These are phyloP conservation scores for Caenorhabditis brenneri DNA, from an alignment of 1,140 invertebrate genomes.

Conservation along the genomic window DNA sequence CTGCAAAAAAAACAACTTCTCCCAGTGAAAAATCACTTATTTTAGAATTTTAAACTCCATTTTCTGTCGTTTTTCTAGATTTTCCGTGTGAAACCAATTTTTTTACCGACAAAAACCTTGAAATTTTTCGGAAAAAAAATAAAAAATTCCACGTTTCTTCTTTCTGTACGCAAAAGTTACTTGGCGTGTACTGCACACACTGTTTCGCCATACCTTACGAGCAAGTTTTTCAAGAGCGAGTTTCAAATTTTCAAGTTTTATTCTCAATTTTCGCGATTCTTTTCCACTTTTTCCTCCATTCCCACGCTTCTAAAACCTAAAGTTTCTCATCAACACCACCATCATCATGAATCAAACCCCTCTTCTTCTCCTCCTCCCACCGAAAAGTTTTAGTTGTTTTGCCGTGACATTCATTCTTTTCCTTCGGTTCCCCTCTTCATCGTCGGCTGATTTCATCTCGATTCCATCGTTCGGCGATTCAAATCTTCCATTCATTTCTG, in stretches of 20 bases:
- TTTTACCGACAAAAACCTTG: no score
- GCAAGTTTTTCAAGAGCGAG: not conserved
- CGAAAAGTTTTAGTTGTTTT: constrained; percentile 25
- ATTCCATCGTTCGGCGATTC: no score
- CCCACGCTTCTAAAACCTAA: no score
- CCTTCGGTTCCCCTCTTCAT: no score
- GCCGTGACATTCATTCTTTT: not conserved
- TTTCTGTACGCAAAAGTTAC: no score
- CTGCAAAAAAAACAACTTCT: no score
- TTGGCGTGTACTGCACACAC: not conserved
- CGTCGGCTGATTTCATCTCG: constrained; percentile 11
- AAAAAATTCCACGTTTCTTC: no score
- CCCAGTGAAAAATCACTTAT: no score
- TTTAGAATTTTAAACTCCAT: no score
- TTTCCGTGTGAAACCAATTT: no score
- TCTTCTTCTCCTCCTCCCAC: not conserved
- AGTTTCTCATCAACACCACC: constrained; percentile 2
- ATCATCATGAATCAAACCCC: constrained; percentile 22
- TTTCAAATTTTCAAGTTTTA: not conserved
- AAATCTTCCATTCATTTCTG: not conserved
- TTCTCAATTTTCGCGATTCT: not conserved
- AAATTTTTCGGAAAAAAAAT: no score
- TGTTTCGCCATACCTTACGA: not conserved
- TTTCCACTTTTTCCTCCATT: not conserved
- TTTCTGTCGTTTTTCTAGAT: no score